These are phyloP conservation scores for Drosophila borealis DNA, from an alignment of 2,888 invertebrate genomes.

Conservation along the genomic window DNA sequence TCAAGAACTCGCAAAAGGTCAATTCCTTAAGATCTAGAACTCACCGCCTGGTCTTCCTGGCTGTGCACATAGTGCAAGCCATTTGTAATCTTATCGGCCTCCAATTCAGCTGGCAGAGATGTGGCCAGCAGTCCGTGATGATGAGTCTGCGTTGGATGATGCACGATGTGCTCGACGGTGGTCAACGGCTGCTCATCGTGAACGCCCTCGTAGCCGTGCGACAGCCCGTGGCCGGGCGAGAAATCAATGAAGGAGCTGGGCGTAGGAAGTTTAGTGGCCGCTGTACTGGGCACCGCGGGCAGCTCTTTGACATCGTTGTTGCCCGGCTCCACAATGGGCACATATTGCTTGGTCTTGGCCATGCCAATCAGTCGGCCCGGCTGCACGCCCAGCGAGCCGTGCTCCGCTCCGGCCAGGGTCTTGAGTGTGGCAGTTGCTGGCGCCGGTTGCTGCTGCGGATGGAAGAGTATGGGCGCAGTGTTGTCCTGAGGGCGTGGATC, in stretches of 20 bases:
- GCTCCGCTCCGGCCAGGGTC: constrained; percentile 10
- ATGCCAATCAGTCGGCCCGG: constrained; percentile 76
- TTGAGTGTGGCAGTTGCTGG: constrained; percentile 19
- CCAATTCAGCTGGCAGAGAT: constrained; percentile 58
- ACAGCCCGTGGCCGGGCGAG: constrained; percentile 73
- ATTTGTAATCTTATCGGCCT: constrained; percentile 39
- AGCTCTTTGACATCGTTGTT: constrained; percentile 62
- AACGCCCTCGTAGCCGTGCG: constrained; percentile 80
- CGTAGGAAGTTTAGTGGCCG: constrained; percentile 51
- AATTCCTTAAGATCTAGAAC: constrained; percentile 16
- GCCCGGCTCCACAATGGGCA: constrained; percentile 78
- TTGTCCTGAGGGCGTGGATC: constrained; percentile 78
- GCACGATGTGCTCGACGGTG: constrained; percentile 63
- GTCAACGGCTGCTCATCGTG: constrained; percentile 46
- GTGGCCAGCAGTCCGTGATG: constrained; percentile 34
- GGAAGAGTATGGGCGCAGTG: constrained; percentile 83
- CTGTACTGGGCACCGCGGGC: constrained; percentile 12
- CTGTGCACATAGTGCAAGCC: constrained; percentile 49
- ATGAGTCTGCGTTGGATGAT: constrained; percentile 28
- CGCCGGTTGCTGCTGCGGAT: constrained; percentile 53
- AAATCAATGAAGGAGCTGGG: constrained; percentile 71
- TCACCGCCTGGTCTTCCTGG: constrained; percentile 57
- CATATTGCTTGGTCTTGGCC: constrained; percentile 81
- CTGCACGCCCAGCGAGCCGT: constrained; percentile 57
- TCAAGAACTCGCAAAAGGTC: too few relatives aligned